Evolutionary conservation across 2,797 vertebrate species (phyloP).

Genomic region (Molossus alvarezi): DNA sequence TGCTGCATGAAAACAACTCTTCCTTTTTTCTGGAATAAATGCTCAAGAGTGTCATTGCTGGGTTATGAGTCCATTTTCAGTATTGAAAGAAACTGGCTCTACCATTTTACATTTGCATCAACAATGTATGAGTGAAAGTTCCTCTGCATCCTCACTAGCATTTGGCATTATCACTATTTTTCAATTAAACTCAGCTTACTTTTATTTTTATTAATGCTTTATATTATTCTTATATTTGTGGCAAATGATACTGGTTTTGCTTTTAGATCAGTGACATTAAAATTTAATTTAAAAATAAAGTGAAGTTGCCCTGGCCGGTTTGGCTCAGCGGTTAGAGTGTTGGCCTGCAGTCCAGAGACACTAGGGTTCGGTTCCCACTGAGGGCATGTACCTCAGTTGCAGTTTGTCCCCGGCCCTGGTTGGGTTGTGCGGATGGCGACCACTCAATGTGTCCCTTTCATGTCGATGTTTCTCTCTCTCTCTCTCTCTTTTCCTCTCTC

Average conservation of each 20-base stretch:
- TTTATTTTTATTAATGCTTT: background rate
- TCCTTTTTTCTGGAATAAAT: slow-evolving; percentile 25
- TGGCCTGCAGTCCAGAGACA: background rate
- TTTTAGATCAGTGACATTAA: slow-evolving; percentile 44
- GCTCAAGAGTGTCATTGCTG: background rate
- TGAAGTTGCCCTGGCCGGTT: background rate
- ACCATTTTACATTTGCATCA: background rate
- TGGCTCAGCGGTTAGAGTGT: background rate
- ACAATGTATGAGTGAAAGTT: background rate
- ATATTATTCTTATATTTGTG: slow-evolving; percentile 39
- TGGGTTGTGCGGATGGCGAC: too few species aligned
- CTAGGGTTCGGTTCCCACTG: too few species aligned
- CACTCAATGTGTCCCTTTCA: too few species aligned
- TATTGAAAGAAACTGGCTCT: background rate
- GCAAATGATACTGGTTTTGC: slow-evolving; percentile 38
- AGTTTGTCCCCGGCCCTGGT: too few species aligned
- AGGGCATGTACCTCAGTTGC: too few species aligned
- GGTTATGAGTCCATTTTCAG: background rate
- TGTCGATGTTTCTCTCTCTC: too few species aligned
- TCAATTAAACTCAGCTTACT: slow-evolving; percentile 41
- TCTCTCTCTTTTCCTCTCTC: too few species aligned
- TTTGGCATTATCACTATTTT: slow-evolving; percentile 26
- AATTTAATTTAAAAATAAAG: slow-evolving; percentile 69
- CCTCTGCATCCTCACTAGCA: background rate
- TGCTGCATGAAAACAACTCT: background rate